Percentiles rank a stretch among this genome's conserved stretches.
These are phyloP conservation scores for Mola mola DNA, from an alignment of 2,113 vertebrate species.

Conservation along the genomic window DNA sequence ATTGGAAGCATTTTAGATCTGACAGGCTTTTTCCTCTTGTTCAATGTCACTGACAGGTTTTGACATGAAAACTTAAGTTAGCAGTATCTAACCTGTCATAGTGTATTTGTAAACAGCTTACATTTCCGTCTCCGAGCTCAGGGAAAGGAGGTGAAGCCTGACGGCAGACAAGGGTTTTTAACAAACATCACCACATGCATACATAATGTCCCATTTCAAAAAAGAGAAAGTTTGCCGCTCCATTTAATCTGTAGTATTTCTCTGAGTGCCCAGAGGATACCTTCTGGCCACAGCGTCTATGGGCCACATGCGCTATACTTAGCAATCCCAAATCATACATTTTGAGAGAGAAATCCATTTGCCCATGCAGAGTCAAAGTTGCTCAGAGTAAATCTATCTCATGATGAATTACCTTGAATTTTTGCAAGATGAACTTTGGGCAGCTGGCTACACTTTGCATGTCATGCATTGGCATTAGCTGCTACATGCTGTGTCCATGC, in stretches of 20 bases:
- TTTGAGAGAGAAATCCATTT: slow-evolving; percentile 53
- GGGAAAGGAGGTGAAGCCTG: slow-evolving; percentile 72
- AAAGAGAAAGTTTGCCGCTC: slow-evolving; percentile 60
- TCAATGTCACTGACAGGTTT: slow-evolving; percentile 88
- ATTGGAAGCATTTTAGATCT: slow-evolving; percentile 72
- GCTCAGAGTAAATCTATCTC: slow-evolving; percentile 51
- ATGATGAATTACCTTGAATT: slow-evolving; percentile 66
- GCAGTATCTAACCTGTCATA: slow-evolving; percentile 84
- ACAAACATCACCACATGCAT: slow-evolving; percentile 77
- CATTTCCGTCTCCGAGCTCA: slow-evolving; percentile 73
- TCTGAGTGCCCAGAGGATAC: slow-evolving; percentile 56
- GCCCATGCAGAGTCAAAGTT: slow-evolving; percentile 55
- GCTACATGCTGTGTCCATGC: slow-evolving; percentile 54
- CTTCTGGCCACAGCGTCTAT: slow-evolving; percentile 63
- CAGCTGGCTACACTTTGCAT: slow-evolving; percentile 50
- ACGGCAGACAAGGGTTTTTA: slow-evolving; percentile 75
- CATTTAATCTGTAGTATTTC: slow-evolving; percentile 70
- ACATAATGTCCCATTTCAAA: slow-evolving; percentile 72
- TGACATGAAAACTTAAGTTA: slow-evolving; percentile 84
- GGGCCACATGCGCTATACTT: slow-evolving; percentile 57
- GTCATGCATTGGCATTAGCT: slow-evolving; percentile 48
- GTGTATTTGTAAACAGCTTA: slow-evolving; percentile 83
- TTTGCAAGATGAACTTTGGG: slow-evolving; percentile 54
- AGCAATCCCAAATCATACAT: slow-evolving; percentile 44
- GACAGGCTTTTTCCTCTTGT: slow-evolving; percentile 73